A percentile compares a stretch with the other conserved stretches of the same genome.
These are phyloP conservation scores for Sebastes wilsoni DNA, from an alignment of 2,797 vertebrate species.

Conservation along the genomic window DNA sequence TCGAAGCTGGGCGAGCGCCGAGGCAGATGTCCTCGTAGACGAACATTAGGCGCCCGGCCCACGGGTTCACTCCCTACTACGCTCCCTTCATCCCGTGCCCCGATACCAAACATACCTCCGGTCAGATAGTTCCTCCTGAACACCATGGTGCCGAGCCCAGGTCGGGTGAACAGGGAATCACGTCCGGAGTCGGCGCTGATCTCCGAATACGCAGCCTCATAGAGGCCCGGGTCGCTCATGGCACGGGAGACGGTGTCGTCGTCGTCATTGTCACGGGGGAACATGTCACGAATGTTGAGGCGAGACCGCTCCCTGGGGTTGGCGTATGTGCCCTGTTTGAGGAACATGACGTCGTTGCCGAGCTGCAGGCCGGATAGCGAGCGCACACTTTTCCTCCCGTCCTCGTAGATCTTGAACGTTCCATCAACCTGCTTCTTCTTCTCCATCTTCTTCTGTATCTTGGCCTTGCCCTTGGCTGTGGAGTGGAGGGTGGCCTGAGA, in stretches of 20 bases:
- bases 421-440: slow-evolving; percentile 92
- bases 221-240: slow-evolving; percentile 90
- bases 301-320: slow-evolving; percentile 85
- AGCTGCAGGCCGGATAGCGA: slow-evolving; percentile 92
- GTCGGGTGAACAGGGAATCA: slow-evolving; percentile 92
- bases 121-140: slow-evolving; percentile 92
- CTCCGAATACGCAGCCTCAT: slow-evolving; percentile 87
- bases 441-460: slow-evolving; percentile 91
- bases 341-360: slow-evolving; percentile 92
- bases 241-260: slow-evolving; percentile 87
- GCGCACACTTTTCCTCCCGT: slow-evolving; percentile 90
- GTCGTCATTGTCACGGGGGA: slow-evolving; percentile 66
- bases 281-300: slow-evolving; percentile 92
- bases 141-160: slow-evolving; percentile 94
- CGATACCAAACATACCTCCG: slow-evolving; percentile 82
- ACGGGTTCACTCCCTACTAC: slow-evolving; percentile 69
- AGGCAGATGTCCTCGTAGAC: slow-evolving; percentile 79
- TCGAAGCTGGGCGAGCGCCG: slow-evolving; percentile 87
- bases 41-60: slow-evolving; percentile 71
- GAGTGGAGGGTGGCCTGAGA: slow-evolving; percentile 89
- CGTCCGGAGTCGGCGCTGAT: slow-evolving; percentile 93
- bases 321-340: slow-evolving; percentile 88
- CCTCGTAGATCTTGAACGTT: slow-evolving; percentile 93
- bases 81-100: slow-evolving; percentile 71
- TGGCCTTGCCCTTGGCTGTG: slow-evolving; percentile 89